These are phyloP conservation scores for Polymixis flavicincta DNA, from an alignment of 2,888 invertebrate species.

Conservation along the genomic window DNA sequence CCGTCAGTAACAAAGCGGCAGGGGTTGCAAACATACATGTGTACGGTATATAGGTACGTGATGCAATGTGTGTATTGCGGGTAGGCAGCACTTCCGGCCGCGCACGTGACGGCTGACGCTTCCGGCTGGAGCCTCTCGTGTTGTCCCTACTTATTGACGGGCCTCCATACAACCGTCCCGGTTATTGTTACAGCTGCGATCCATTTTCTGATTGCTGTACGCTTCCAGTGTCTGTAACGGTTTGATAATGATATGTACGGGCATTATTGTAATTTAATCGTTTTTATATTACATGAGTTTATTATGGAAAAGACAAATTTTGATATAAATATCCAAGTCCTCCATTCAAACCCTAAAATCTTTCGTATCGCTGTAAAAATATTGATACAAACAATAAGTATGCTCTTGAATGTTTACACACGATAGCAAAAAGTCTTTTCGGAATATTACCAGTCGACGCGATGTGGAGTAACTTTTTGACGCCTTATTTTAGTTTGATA, in stretches of 20 bases:
- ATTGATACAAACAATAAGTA: background rate
- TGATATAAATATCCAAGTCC: background rate
- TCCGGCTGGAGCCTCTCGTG: slow-evolving; percentile 77
- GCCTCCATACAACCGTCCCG: slow-evolving; percentile 51
- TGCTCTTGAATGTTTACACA: background rate
- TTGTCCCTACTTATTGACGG: slow-evolving; percentile 63
- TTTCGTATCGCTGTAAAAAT: background rate
- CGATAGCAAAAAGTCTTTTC: background rate
- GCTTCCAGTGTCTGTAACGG: slow-evolving; percentile 9
- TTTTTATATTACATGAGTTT: background rate
- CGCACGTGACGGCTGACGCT: slow-evolving; percentile 77
- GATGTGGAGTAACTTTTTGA: background rate
- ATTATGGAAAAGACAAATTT: background rate
- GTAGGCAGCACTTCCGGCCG: slow-evolving; percentile 72
- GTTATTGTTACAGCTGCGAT: slow-evolving; percentile 49
- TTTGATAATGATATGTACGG: background rate
- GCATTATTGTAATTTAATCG: background rate
- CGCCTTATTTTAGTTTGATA: background rate
- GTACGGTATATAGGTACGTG: slow-evolving; percentile 28
- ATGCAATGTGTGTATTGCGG: slow-evolving; percentile 54
- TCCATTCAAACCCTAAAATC: background rate
- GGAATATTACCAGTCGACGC: background rate
- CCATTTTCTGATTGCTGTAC: slow-evolving; percentile 51
- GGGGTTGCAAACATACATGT: slow-evolving; percentile 35
- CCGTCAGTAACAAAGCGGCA: slow-evolving; percentile 41